Percentiles rank a stretch among this genome's conserved stretches.
Conservation (phyloP, 2,888 invertebrate genomes). For the Chymomyza caudatula region DNA sequence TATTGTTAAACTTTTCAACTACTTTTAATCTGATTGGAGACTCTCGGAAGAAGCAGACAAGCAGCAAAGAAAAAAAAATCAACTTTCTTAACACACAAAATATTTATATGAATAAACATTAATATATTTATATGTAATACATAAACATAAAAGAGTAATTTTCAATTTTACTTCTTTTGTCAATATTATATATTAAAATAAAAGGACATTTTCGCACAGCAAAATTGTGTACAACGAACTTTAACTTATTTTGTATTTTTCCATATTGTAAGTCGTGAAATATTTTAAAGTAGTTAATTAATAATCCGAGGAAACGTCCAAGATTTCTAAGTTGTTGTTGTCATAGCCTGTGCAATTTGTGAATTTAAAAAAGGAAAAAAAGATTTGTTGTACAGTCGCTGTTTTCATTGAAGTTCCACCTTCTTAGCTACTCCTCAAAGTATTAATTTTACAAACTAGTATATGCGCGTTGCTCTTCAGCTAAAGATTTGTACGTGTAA, state of each 20-base stretch:
- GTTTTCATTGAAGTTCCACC: no score
- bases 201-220: constrained; percentile 43
- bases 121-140: neutral
- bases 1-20: neutral
- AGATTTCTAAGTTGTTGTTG: no score
- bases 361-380: no score
- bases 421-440: no score
- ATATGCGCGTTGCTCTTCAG: no score
- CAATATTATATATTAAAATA: constrained; percentile 50
- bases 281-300: no score
- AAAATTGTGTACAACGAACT: constrained; percentile 34
- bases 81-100: neutral
- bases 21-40: constrained; percentile 23
- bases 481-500: no score
- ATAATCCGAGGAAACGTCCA: no score
- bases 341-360: no score
- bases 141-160: constrained; percentile 23
- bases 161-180: constrained; percentile 45
- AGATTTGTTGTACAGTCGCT: no score
- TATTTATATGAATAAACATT: neutral
- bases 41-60: constrained; percentile 22
- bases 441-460: no score
- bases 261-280: no score
- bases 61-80: constrained; percentile 4
- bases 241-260: neutral